Evolutionary conservation across 2,888 invertebrate genomes (phyloP), one percentile per base, ranked within the genome.

Genomic region (Phasia obesa): DNA sequence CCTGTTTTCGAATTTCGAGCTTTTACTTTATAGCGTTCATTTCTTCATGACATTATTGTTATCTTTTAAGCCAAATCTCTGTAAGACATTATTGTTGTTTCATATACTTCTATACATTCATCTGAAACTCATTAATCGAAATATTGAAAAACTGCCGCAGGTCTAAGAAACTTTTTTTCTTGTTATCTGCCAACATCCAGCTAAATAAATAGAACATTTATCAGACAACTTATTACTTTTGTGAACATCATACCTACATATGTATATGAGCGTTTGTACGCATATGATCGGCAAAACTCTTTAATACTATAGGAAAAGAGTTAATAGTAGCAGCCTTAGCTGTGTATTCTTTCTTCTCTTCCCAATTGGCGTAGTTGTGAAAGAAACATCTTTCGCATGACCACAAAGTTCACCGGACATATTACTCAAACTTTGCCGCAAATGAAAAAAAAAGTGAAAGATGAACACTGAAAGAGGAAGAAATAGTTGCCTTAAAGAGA

Each of bases 131-230:
- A 83, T 83, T 78, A 83, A 83, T 78, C 70, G 82, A 70, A 69
- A 74, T 73, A 60, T 59, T 31, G 59, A 74, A 53, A 67, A 47
- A 76, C 4, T 76, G 71, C 84, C 81, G 51, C 75, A 59, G 80
- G 80, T 62, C 76, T 64, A 17, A 51, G 25, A 5, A 15, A 13
- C 25, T 27, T 47, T 76, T 31, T 51, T 38, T 64, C 1, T 25
- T 53, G 15, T 44, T 62, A 23, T 17, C 25, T 69, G 15, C 31
- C 55, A 64, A 49, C 69, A 67, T 65, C 35, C 64, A 74, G 62
- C 85, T 86, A 86, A 86, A 85, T 85, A 86, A 86, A 86, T 86
- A 86, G 86, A 86, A 86, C 86, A 86, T 86, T 86, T 86, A 86
- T 86, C 86, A 86, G 86, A 42, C 83, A 84, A 77, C 80, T 81